Evolutionary conservation across 2,797 vertebrate genomes (phyloP), one percentile per base, ranked within the genome.

Genomic region (Sarcophilus harrisii): DNA sequence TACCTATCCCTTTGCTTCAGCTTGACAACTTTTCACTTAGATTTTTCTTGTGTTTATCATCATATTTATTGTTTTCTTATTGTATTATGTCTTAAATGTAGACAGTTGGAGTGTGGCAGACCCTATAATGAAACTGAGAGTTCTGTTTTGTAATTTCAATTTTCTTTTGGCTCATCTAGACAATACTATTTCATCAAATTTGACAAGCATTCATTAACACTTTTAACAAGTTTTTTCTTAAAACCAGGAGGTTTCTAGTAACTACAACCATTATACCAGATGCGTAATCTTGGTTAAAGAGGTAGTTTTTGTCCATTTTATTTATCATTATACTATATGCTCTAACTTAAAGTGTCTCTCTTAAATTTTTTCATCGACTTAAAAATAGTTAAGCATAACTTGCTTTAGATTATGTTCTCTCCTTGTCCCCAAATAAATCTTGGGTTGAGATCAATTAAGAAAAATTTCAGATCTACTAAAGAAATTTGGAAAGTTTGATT

Each of bases 401-500:
- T 91, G 16, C 90, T 57, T 58, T 92, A 92, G 87, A 95, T 73
- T 95, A 73, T 54, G 54, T 10, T 45, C 66, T 73, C 6, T n/a
- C 14, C 16, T n/a, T 93, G 94, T 32, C 28, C 57, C 38, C 45
- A 92, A 73, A 11, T 55, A 89, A 60, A 73, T 5, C 91, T 96
- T 92, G 29, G 3, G 91, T 95, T 94, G 89, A n/a, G 62, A 73
- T 52, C 87, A 60, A 73, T 38, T 28, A 21, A 10, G 6, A 38
- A 73, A 96, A 93, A 30, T 94, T 90, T 45, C n/a, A 93, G 92
- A 93, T 91, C 93, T 92, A 29, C 92, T 30, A 0, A 13, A 91
- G 57, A 94, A 94, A 92, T 38, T 96, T 28, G 91, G 27, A 95
- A 95, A 90, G 57, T 93, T 91, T 52, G 57, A 6, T 92, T 92